Percentiles rank a stretch among this genome's conserved stretches.
These are phyloP conservation scores for Cebidichthys violaceus DNA, from an alignment of 2,113 vertebrate genomes.

Conservation along the genomic window DNA sequence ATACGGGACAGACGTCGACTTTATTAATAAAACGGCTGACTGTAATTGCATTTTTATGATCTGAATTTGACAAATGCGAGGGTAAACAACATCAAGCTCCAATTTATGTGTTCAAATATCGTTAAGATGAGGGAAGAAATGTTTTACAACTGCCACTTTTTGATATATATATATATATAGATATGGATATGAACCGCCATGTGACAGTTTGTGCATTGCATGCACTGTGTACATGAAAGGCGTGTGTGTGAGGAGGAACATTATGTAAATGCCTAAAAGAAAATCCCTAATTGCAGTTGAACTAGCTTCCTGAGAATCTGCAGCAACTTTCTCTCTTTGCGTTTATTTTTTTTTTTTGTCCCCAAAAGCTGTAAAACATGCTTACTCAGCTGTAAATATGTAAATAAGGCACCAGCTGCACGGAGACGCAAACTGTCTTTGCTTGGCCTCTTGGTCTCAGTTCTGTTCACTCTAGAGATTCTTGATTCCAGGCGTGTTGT, in stretches of 20 bases:
- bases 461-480: background rate
- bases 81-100: background rate
- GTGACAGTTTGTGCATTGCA: background rate
- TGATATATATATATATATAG: no score
- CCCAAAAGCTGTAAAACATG: background rate
- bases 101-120: background rate
- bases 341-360: background rate
- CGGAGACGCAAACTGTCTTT: background rate
- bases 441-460: background rate
- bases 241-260: no score
- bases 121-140: background rate
- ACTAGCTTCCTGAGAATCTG: background rate
- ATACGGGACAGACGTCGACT: background rate
- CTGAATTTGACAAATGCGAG: slow-evolving; percentile 1
- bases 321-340: background rate
- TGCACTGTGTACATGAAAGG: background rate
- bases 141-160: background rate
- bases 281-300: background rate
- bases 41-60: slow-evolving; percentile 5
- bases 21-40: slow-evolving; percentile 1
- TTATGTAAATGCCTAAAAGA: background rate
- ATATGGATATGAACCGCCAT: no score
- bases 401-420: slow-evolving; percentile 35
- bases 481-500: background rate
- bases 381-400: slow-evolving; percentile 45